Conservation (phyloP, 2,888 invertebrate genomes). For the Urechis unicinctus region DNA sequence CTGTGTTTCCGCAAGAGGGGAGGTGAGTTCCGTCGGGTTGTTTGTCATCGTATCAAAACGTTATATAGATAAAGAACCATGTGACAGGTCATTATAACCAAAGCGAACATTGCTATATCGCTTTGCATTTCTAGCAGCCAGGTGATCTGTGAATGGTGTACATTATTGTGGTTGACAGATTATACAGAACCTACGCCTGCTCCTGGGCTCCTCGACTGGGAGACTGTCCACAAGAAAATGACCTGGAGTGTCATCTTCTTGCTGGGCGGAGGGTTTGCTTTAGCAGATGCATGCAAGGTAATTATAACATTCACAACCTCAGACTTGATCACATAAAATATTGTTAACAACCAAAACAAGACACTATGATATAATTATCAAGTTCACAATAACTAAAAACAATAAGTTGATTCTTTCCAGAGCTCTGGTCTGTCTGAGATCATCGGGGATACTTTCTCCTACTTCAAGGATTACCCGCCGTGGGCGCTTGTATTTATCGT, state of each 20-base stretch:
- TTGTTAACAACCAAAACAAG: no score
- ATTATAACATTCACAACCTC: not conserved
- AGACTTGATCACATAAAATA: no score
- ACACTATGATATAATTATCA: no score
- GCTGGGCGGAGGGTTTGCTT: constrained; percentile 82
- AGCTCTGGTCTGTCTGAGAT: constrained; percentile 35
- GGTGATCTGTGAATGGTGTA: no score
- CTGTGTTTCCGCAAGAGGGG: constrained; percentile 8
- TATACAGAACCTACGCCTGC: constrained; percentile 7
- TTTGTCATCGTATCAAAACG: not conserved
- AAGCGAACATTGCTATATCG: no score
- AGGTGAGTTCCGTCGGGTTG: not conserved
- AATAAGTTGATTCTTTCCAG: constrained; percentile 24
- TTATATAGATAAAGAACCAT: no score
- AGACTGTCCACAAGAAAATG: constrained; percentile 73
- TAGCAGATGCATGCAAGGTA: constrained; percentile 75
- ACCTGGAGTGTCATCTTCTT: constrained; percentile 86
- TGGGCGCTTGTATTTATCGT: constrained; percentile 34
- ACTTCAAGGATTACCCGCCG: constrained; percentile 29
- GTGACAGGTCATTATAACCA: no score
- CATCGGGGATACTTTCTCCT: constrained; percentile 32
- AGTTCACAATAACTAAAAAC: not conserved
- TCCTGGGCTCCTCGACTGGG: constrained; percentile 58
- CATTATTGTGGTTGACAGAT: constrained; percentile 1
- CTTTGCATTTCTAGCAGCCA: no score